Conservation (phyloP, 2,888 invertebrate genomes). For the Willowsia nigromaculata region DNA sequence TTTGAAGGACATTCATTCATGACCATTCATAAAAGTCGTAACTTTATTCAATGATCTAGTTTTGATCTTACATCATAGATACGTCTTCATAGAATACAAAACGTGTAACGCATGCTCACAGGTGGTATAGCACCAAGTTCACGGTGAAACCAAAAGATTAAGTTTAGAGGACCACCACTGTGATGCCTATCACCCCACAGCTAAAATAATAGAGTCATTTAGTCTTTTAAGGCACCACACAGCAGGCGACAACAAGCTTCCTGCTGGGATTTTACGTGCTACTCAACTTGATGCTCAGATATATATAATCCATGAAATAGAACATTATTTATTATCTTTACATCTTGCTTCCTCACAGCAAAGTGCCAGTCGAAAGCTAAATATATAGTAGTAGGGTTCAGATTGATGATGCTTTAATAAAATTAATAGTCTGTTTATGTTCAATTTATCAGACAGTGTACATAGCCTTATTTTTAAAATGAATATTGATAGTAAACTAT, state of each 20-base stretch:
- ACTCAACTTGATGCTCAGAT: neutral
- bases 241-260: conserved; percentile 58
- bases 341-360: too few relatives aligned
- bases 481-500: too few relatives aligned
- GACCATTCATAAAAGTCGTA: neutral
- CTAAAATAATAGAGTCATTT: conserved; percentile 63
- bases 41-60: neutral
- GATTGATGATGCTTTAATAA: too few relatives aligned
- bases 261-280: conserved; percentile 53
- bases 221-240: conserved; percentile 53
- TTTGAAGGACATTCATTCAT: neutral
- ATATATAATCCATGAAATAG: neutral
- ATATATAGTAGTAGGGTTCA: too few relatives aligned
- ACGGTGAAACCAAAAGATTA: neutral
- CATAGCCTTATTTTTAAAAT: too few relatives aligned
- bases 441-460: too few relatives aligned
- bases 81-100: too few relatives aligned
- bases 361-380: too few relatives aligned
- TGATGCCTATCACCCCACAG: neutral
- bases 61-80: too few relatives aligned
- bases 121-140: too few relatives aligned
- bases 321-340: neutral
- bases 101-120: neutral
- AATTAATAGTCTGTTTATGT: too few relatives aligned
- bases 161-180: neutral